phyloP scores from a whole-genome alignment of 2,797 vertebrate genomes.

The Micromesistius poutassou region DNA sequence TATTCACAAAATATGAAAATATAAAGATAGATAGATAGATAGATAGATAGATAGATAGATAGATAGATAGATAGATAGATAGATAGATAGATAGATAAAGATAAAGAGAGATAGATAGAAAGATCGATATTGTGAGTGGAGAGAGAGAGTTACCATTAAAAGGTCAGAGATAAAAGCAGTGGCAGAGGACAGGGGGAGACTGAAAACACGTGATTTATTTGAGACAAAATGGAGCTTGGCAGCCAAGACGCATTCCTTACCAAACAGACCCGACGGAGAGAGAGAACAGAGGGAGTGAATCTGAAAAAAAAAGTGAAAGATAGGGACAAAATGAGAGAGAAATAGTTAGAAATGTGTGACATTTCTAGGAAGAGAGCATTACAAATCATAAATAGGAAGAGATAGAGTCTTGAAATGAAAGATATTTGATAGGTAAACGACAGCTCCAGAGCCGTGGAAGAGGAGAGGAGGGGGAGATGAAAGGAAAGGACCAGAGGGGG shows the following conservation, averaged over 20 bases:
- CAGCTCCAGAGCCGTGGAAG: background rate
- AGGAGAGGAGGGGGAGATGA: slow-evolving; percentile 15
- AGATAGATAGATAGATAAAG: background rate
- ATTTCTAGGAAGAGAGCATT: slow-evolving; percentile 9
- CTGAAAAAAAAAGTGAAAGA: background rate
- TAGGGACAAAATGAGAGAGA: background rate
- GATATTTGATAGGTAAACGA: slow-evolving; percentile 14
- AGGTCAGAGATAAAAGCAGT: slow-evolving; percentile 24
- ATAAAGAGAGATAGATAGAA: background rate
- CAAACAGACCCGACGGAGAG: background rate
- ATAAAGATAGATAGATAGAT: background rate
- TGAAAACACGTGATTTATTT: slow-evolving; percentile 52
- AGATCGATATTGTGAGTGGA: background rate
- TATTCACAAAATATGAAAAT: background rate
- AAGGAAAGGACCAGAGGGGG: background rate
- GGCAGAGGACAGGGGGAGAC: slow-evolving; percentile 32
- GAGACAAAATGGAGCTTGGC: slow-evolving; percentile 30
- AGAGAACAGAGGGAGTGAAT: background rate
- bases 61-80: background rate
- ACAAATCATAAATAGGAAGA: slow-evolving; percentile 16
- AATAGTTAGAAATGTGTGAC: background rate
- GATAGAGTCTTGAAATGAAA: background rate
- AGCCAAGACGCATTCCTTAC: slow-evolving; percentile 13
- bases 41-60: background rate
- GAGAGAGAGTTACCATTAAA: slow-evolving; percentile 3